phyloP scores from a whole-genome alignment of 2,113 vertebrate genomes.

The Fregata magnificens region DNA sequence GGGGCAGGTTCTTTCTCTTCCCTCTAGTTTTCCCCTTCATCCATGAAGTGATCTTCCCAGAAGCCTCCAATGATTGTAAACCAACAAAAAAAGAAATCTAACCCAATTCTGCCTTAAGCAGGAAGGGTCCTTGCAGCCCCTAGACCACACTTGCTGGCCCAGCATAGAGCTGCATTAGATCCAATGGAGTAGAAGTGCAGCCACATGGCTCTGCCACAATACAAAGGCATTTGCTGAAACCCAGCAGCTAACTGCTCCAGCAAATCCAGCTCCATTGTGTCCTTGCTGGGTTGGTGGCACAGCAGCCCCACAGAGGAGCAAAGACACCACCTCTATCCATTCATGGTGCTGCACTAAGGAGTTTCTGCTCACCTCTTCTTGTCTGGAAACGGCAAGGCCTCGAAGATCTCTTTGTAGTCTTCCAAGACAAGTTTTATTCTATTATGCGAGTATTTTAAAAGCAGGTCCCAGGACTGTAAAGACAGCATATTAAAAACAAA shows the following conservation, averaged over 20 bases:
- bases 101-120: not conserved
- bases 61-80: not conserved
- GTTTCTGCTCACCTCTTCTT: slow-evolving; percentile 81
- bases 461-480: not conserved
- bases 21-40: not conserved
- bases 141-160: not conserved
- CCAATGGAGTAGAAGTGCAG: not conserved
- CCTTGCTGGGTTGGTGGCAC: not conserved
- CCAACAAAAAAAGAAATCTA: not conserved
- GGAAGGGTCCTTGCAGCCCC: not conserved
- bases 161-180: not conserved
- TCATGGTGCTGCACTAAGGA: not conserved
- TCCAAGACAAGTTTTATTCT: not conserved
- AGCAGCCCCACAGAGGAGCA: accelerated
- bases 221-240: not conserved
- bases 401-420: slow-evolving; percentile 65
- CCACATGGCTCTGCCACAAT: accelerated
- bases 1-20: not conserved
- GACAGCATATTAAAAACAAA: not conserved
- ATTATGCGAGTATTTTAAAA: not conserved
- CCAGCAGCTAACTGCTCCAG: not conserved
- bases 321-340: not conserved
- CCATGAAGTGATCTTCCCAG: not conserved
- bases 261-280: not conserved
- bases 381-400: slow-evolving; percentile 72